Evolutionary conservation across 2,888 invertebrate species (phyloP), one percentile per base, ranked within the genome.

Genomic region (Brenthis hecate): DNA sequence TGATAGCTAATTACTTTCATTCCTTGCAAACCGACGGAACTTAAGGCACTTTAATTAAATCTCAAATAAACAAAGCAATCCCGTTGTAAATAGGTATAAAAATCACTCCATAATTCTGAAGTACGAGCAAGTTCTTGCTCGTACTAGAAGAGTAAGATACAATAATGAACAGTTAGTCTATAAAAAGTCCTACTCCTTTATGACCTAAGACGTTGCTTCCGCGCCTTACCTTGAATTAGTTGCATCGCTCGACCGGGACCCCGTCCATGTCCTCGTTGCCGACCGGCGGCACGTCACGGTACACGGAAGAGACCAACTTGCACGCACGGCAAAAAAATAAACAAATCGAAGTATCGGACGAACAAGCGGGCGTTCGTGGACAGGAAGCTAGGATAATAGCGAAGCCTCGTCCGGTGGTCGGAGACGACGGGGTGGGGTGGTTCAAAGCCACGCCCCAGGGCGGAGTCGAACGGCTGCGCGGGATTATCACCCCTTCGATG

Each of bases 381-480:
- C 91, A 91, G 92, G 92, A 92, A 92, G 83, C 91, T 84, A 85
- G 86, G 86, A 92, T 92, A 92, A 92, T 91, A 90, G 91, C 86
- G 88, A 89, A 82, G 82, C 79, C 81, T 80, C 81, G 82, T 83
- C 83, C 82, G 84, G 82, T 80, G 78, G 77, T 74, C 75, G 79
- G 78, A 78, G 79, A 74, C 68, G 75, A 72, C 76, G 74, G 77
- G 77, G 77, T 77, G 77, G 77, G 80, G 80, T 75, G 78, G 80
- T 74, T 70, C 65, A 69, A 72, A 76, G 73, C 78, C 80, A 81
- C 82, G 81, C 82, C 82, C 76, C 67, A 69, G 75, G 84, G 83
- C 80, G 81, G 81, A 73, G 80, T 75, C 65, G 74, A 66, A 57
- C 68, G 68, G 80, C 80, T 80, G 82, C 80, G 80, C 80, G 79